phyloP scores from a whole-genome alignment of 2,888 invertebrate species.

The Phrixothrix hirtus region DNA sequence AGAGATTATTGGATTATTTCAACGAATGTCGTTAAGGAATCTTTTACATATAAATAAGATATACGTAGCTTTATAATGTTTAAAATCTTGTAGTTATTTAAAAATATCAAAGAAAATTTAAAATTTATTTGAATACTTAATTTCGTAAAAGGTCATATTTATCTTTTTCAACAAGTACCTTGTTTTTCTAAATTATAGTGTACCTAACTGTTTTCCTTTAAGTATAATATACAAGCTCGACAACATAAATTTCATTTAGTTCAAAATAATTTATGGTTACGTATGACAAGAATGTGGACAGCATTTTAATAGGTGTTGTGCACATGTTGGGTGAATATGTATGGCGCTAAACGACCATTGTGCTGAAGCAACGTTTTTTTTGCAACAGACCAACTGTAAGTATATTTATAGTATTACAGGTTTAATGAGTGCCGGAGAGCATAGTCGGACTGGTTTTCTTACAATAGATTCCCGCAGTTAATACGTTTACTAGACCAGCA shows the following conservation, averaged over 20 bases:
- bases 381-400: constrained; percentile 25
- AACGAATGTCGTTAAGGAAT: too few relatives aligned
- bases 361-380: constrained; percentile 27
- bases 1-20: too few relatives aligned
- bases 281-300: constrained; percentile 37
- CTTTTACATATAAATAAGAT: too few relatives aligned
- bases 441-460: constrained; percentile 42
- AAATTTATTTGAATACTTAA: too few relatives aligned
- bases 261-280: constrained; percentile 32
- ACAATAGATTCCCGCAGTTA: constrained; percentile 46
- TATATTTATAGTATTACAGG: constrained; percentile 43
- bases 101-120: too few relatives aligned
- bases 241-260: constrained; percentile 26
- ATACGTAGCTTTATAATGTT: too few relatives aligned
- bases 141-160: too few relatives aligned
- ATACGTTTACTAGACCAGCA: constrained; percentile 48
- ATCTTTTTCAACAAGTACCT: too few relatives aligned
- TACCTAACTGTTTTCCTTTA: not conserved
- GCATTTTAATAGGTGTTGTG: constrained; percentile 39
- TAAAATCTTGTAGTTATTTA: too few relatives aligned
- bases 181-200: not conserved
- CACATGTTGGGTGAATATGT: constrained; percentile 31
- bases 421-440: constrained; percentile 40
- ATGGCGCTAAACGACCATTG: constrained; percentile 31
- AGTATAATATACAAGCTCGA: too few relatives aligned